Conservation (phyloP, 2,888 invertebrate species). For the Sinelater perroti region DNA sequence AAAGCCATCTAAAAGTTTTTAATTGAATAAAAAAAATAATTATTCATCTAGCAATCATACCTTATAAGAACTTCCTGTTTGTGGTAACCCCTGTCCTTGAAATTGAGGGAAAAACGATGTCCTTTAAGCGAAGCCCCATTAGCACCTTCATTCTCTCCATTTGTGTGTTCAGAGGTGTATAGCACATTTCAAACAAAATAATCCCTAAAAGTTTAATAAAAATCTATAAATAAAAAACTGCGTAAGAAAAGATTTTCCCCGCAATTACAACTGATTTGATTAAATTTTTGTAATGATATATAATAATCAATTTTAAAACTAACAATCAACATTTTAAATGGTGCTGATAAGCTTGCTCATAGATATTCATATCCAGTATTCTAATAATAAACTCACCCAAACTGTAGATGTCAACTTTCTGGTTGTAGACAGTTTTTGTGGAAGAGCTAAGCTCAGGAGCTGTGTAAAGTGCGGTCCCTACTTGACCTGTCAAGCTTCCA, state of each 20-base stretch:
- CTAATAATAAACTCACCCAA: constrained; percentile 65
- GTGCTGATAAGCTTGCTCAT: too few relatives aligned
- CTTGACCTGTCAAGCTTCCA: constrained; percentile 76
- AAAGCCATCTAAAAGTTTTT: constrained; percentile 68
- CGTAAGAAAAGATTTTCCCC: too few relatives aligned
- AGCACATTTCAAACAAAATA: constrained; percentile 96
- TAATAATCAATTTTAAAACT: too few relatives aligned
- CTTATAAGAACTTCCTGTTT: constrained; percentile 70
- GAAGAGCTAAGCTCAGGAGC: constrained; percentile 88
- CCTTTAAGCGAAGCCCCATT: constrained; percentile 72
- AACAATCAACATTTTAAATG: too few relatives aligned
- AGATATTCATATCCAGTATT: too few relatives aligned
- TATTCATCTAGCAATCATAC: constrained; percentile 60
- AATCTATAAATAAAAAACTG: neutral
- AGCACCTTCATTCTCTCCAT: constrained; percentile 91
- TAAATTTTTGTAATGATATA: too few relatives aligned
- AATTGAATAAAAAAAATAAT: neutral
- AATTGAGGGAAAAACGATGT: constrained; percentile 76
- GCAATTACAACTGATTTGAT: too few relatives aligned
- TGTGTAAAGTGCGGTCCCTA: constrained; percentile 94
- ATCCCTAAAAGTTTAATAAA: constrained; percentile 70
- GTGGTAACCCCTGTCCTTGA: constrained; percentile 65
- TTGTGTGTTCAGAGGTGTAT: constrained; percentile 81
- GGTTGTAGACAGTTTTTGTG: constrained; percentile 80
- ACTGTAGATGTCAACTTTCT: constrained; percentile 79